Base-by-base conservation (phyloP, 1,140 invertebrate species). In the Lordiphosa collinella region DNA sequence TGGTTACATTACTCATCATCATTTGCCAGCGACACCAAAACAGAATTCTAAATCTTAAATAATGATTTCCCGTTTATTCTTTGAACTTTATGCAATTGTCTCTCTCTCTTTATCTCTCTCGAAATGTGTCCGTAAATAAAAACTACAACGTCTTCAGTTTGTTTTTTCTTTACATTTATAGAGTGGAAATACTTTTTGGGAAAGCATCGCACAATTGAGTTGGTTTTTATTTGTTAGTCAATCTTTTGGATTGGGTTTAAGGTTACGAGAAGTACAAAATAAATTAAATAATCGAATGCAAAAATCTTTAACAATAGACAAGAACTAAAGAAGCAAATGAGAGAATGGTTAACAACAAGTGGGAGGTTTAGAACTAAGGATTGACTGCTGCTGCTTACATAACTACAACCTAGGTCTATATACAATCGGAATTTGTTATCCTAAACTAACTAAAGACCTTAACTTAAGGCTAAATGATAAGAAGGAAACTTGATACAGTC, bases 1-100 rank as follows among this genome's bases (percentile, higher is more conserved):
- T 29, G 8, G 8, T 18, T 40, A 58, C 31, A 59, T 38, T 34
- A 11, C 11, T 40, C 38, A 47, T 18, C 16, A 43, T 50, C 12
- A 43, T 57, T 46, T 35, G 13, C 25, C 25, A 29, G 65, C 76
- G 78, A 87, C 85, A 87, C 85, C 85, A 87, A 87, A 87, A 87
- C 85, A 87, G 85, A 87, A 82, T 86, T 86, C 62, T 86, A 82
- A 54, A 82, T 66, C 49, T 71, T 43, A 86, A 76, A 82, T 86
- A 86, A 85, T 56, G 75, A 80, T 62, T 68, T 75, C 48, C 48
- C 75, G 78, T 58, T 66, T 67, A 73, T 86, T 85, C 75, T 75
- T 82, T 60, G 60, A 63, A 61, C 56, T 65, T 74, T 61, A 40
- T 61, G 62, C 56, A 67, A 69, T 64, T 68, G 54, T 60, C 55